Conservation (phyloP, 2,888 invertebrate species). For the Ectobius pallidus region DNA sequence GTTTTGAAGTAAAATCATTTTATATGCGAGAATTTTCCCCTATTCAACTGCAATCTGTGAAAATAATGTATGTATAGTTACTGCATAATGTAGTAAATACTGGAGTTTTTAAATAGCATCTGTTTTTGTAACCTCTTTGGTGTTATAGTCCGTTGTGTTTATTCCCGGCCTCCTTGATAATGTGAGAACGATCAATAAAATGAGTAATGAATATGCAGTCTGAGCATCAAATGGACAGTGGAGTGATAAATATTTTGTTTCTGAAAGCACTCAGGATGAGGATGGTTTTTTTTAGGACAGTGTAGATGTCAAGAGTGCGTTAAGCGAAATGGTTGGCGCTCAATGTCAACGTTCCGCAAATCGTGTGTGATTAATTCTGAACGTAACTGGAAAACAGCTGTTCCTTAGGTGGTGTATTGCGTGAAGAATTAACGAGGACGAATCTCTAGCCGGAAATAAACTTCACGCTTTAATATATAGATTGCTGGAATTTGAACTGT, state of each 20-base stretch:
- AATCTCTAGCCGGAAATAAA: too few species aligned
- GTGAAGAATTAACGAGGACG: too few species aligned
- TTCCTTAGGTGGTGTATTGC: too few species aligned
- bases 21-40: background rate
- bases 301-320: too few species aligned
- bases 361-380: too few species aligned
- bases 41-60: background rate
- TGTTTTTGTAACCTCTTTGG: background rate
- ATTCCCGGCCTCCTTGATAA: background rate
- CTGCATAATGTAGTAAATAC: slow-evolving; percentile 8
- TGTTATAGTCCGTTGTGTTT: background rate
- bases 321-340: too few species aligned
- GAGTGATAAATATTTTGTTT: background rate
- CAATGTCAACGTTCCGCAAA: too few species aligned
- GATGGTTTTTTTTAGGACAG: background rate
- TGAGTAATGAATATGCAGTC: background rate
- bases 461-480: too few species aligned
- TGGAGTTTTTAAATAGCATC: background rate
- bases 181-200: background rate
- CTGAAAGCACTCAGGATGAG: background rate
- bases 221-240: background rate
- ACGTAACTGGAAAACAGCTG: too few species aligned
- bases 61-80: background rate
- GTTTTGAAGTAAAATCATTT: background rate
- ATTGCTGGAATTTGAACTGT: too few species aligned